Evolutionary conservation across 2,113 vertebrate species (phyloP).

Genomic region (Haemorhous mexicanus): DNA sequence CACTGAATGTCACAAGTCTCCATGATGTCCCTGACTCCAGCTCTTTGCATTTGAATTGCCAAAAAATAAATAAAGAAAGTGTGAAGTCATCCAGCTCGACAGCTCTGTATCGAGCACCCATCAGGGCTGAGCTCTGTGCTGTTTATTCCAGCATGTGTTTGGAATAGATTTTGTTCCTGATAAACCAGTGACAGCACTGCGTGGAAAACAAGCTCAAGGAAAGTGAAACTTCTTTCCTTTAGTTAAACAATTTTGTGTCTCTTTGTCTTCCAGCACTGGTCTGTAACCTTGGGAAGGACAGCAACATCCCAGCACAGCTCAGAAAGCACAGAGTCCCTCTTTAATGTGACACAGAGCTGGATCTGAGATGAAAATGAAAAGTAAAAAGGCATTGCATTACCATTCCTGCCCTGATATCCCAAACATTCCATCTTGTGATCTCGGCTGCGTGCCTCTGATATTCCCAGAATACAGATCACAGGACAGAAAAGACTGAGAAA

Average conservation of each 20-base stretch:
- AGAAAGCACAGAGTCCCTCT: neutral
- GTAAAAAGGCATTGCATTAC: neutral
- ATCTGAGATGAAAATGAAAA: neutral
- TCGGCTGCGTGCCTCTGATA: neutral
- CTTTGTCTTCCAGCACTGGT: neutral
- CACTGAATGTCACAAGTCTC: neutral
- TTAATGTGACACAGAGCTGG: neutral
- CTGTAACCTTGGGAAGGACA: slow-evolving; percentile 19
- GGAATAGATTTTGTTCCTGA: slow-evolving; percentile 26
- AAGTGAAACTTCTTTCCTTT: neutral
- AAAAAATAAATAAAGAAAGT: neutral
- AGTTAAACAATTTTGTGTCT: neutral
- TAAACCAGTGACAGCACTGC: neutral
- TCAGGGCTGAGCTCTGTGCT: neutral
- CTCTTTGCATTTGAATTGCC: neutral
- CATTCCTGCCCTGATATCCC: neutral
- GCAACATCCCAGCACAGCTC: neutral
- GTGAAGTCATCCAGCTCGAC: neutral
- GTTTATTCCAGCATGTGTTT: slow-evolving; percentile 14
- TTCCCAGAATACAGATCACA: neutral
- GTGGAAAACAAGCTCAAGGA: neutral
- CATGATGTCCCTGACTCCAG: neutral
- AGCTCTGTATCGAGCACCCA: slow-evolving; percentile 20
- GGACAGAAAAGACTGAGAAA: neutral
- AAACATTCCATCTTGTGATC: neutral